Evolutionary conservation across 2,113 vertebrate species (phyloP).

Genomic region (Aptenodytes patagonicus): DNA sequence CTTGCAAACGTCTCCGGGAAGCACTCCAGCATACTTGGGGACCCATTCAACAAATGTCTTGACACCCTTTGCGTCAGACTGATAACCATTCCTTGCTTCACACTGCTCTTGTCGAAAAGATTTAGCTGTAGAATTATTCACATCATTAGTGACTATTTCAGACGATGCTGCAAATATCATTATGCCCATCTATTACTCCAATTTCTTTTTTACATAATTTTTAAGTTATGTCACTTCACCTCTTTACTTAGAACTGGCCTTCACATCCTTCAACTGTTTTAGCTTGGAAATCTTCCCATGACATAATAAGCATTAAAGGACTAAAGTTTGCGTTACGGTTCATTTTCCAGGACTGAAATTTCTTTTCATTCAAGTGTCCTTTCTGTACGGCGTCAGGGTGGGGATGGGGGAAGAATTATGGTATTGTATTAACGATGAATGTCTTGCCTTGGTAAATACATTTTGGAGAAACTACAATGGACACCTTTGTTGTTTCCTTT

Average conservation of each 20-base stretch:
- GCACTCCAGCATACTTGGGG: conserved; percentile 93
- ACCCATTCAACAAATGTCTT: conserved; percentile 97
- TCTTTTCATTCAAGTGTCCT: neutral
- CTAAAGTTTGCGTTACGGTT: neutral
- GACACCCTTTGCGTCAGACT: conserved; percentile 93
- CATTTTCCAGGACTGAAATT: neutral
- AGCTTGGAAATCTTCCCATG: neutral
- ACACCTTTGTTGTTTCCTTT: neutral
- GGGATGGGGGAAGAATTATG: neutral
- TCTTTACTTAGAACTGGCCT: neutral
- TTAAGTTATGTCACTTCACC: neutral
- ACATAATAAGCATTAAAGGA: neutral
- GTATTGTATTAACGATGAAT: neutral
- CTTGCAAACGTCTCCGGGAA: conserved; percentile 92
- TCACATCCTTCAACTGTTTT: neutral
- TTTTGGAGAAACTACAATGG: neutral
- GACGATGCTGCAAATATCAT: neutral
- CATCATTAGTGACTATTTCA: conserved; percentile 5
- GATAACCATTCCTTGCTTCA: conserved; percentile 93
- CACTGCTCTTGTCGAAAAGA: conserved; percentile 94
- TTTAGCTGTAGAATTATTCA: conserved; percentile 79
- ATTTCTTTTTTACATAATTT: neutral
- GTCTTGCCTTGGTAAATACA: neutral
- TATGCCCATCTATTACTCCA: neutral
- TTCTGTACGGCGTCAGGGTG: accelerated